A percentile compares a stretch with the other conserved stretches of the same genome.
Conservation (phyloP, 2,797 vertebrate genomes). For the Scomberomorus guttatus region DNA sequence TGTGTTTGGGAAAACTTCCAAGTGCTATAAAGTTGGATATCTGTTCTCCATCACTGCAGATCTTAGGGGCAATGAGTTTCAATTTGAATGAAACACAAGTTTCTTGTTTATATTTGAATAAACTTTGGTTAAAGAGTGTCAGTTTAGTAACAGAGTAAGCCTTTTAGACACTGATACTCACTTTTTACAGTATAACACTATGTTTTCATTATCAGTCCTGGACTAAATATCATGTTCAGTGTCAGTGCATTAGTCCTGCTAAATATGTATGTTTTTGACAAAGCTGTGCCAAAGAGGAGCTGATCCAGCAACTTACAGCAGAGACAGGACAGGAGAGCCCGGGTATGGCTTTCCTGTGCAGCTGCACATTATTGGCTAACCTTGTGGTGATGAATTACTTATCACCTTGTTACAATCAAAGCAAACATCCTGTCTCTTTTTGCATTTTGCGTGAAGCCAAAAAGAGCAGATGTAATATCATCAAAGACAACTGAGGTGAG, state of each 20-base stretch:
- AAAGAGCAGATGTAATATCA: constrained; percentile 27
- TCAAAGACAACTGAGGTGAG: constrained; percentile 10
- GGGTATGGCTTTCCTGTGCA: constrained; percentile 64
- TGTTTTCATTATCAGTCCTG: constrained; percentile 4
- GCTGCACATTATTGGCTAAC: constrained; percentile 55
- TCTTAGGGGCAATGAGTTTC: not conserved
- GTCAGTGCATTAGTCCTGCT: constrained; percentile 23
- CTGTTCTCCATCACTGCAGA: constrained; percentile 46
- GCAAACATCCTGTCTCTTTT: constrained; percentile 68
- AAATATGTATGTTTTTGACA: constrained; percentile 29
- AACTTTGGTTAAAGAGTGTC: not conserved
- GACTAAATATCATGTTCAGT: constrained; percentile 3
- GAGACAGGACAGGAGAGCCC: constrained; percentile 35
- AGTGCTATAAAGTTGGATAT: constrained; percentile 29
- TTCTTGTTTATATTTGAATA: constrained; percentile 20
- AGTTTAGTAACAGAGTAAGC: not conserved
- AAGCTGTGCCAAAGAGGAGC: constrained; percentile 42
- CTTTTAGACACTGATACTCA: constrained; percentile 2
- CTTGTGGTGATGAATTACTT: constrained; percentile 56
- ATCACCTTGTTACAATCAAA: constrained; percentile 57
- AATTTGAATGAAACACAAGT: constrained; percentile 2
- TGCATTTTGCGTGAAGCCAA: constrained; percentile 19
- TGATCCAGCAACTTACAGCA: constrained; percentile 53
- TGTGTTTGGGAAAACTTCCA: constrained; percentile 42
- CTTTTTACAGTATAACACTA: not conserved